Evolutionary conservation across 2,797 vertebrate genomes (phyloP).

Genomic region (Galago senegalensis): DNA sequence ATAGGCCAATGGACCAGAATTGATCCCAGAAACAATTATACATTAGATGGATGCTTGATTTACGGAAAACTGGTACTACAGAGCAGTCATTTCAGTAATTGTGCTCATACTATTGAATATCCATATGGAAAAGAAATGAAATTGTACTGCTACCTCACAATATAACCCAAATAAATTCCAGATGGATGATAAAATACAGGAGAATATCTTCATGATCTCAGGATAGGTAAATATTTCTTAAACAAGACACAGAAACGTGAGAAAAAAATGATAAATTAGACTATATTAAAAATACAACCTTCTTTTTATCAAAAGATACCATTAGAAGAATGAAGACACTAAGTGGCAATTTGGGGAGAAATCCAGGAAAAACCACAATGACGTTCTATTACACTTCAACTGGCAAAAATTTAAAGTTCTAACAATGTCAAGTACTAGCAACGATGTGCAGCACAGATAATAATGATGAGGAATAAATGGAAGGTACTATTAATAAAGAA

Average conservation of each 20-base stretch:
- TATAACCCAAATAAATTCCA: conserved; percentile 19
- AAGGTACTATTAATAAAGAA: background rate
- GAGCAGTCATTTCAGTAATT: conserved; percentile 49
- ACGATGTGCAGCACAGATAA: conserved; percentile 10
- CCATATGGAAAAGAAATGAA: conserved; percentile 55
- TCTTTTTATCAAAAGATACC: conserved; percentile 53
- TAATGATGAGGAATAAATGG: conserved; percentile 20
- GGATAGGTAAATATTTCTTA: conserved; percentile 49
- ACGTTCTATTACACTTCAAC: conserved; percentile 20
- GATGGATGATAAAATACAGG: conserved; percentile 53
- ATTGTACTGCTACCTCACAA: conserved; percentile 15
- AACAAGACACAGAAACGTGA: conserved; percentile 52
- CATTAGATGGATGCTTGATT: background rate
- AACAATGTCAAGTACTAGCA: conserved; percentile 40
- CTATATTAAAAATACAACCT: conserved; percentile 35
- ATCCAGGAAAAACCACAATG: conserved; percentile 55
- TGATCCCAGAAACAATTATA: background rate
- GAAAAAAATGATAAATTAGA: conserved; percentile 9
- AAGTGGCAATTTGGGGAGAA: conserved; percentile 31
- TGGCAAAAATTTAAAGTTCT: conserved; percentile 28
- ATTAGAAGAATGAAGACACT: conserved; percentile 52
- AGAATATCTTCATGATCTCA: conserved; percentile 48
- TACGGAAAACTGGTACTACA: background rate
- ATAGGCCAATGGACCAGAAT: background rate
- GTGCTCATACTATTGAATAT: background rate